Conservation (phyloP, 2,797 vertebrate genomes). For the Aulostomus chinensis region DNA sequence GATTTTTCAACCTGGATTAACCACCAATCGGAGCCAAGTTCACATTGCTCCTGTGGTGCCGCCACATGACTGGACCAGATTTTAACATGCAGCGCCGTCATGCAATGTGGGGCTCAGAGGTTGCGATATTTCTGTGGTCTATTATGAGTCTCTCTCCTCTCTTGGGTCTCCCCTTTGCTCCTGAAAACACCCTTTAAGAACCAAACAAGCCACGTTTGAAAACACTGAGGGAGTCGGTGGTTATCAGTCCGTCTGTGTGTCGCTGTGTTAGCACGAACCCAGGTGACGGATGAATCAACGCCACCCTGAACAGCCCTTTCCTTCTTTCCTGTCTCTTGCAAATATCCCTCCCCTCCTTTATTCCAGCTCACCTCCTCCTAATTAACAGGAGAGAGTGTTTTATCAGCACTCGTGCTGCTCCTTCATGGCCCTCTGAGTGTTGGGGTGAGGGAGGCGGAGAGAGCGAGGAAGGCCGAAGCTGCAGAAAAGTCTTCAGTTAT, state of each 20-base stretch:
- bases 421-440: constrained; percentile 47
- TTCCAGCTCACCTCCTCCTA: constrained; percentile 82
- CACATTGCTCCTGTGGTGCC: too few species aligned
- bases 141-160: too few species aligned
- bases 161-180: too few species aligned
- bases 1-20: too few species aligned
- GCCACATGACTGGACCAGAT: too few species aligned
- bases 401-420: constrained; percentile 86
- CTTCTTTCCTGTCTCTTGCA: constrained; percentile 12
- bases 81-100: too few species aligned
- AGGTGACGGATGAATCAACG: constrained; percentile 44
- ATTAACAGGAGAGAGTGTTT: constrained; percentile 92
- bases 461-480: constrained; percentile 6
- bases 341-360: constrained; percentile 38
- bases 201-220: constrained; percentile 23
- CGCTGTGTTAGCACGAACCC: constrained; percentile 11
- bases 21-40: too few species aligned
- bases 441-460: constrained; percentile 9
- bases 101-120: too few species aligned
- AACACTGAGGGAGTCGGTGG: constrained; percentile 14
- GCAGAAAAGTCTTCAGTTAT: constrained; percentile 16
- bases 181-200: too few species aligned
- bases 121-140: too few species aligned
- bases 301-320: constrained; percentile 45
- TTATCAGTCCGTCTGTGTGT: constrained; percentile 21